Conservation (phyloP, 1,140 invertebrate genomes). For the Pogonomyrmex californicus region DNA sequence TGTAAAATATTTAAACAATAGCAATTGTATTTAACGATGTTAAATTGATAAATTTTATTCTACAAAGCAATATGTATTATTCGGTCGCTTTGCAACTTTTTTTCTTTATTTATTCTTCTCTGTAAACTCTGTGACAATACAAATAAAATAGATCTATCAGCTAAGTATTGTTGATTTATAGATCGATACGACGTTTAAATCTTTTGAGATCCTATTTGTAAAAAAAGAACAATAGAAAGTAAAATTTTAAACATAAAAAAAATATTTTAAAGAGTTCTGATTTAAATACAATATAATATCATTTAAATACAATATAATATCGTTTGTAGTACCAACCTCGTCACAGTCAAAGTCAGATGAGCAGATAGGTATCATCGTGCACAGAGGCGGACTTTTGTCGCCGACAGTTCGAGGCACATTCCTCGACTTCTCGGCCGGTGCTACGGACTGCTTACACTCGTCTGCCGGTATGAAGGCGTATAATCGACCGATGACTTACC, state of each 20-base stretch:
- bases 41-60: conserved; percentile 19
- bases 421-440: conserved; percentile 63
- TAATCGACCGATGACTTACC: conserved; percentile 78
- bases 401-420: conserved; percentile 33
- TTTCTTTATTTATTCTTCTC: conserved; percentile 55
- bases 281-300: neutral
- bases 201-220: neutral
- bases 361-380: conserved; percentile 78
- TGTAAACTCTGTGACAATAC: conserved; percentile 44
- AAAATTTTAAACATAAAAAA: conserved; percentile 40
- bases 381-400: conserved; percentile 70
- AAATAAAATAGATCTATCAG: conserved; percentile 38
- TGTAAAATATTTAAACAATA: conserved; percentile 44
- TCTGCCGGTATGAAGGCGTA: conserved; percentile 75
- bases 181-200: neutral
- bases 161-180: neutral
- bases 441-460: conserved; percentile 81
- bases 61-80: conserved; percentile 7
- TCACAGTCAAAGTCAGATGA: conserved; percentile 83
- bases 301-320: conserved; percentile 42
- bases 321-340: conserved; percentile 84
- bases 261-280: neutral
- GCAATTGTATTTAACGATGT: conserved; percentile 23
- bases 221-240: conserved; percentile 1
- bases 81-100: conserved; percentile 23